Percentiles rank a stretch among this genome's conserved stretches.
These are phyloP conservation scores for Latrodectus elegans DNA, from an alignment of 2,888 invertebrate species.

Conservation along the genomic window DNA sequence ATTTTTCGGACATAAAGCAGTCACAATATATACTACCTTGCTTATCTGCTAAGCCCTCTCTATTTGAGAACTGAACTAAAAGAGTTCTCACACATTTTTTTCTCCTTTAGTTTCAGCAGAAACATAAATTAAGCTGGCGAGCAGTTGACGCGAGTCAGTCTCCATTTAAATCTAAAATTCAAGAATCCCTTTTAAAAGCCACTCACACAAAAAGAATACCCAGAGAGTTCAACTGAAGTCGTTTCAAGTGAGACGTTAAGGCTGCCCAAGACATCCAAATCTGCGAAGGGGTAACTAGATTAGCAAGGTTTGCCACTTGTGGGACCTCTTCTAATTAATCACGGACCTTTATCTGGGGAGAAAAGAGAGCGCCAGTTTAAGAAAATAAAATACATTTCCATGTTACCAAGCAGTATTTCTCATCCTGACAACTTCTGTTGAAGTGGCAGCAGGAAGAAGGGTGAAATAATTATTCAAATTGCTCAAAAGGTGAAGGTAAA, in stretches of 20 bases:
- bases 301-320: constrained; percentile 20
- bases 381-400: neutral
- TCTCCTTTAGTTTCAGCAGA: no score
- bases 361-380: neutral
- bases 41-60: no score
- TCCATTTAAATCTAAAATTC: no score
- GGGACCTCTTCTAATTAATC: constrained; percentile 18
- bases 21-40: no score
- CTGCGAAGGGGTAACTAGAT: constrained; percentile 2
- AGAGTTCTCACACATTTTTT: no score
- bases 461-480: constrained; percentile 40
- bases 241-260: neutral
- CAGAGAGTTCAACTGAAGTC: no score
- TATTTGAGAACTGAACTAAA: no score
- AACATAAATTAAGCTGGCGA: no score
- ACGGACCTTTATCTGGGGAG: constrained; percentile 11
- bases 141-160: no score
- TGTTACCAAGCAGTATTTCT: neutral
- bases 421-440: neutral
- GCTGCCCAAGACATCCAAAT: neutral
- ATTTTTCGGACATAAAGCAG: no score
- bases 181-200: no score
- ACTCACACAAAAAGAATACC: no score
- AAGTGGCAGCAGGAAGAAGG: neutral
- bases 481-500: constrained; percentile 9